phyloP scores from a whole-genome alignment of 2,113 vertebrate genomes.

The Butorides virescens region DNA sequence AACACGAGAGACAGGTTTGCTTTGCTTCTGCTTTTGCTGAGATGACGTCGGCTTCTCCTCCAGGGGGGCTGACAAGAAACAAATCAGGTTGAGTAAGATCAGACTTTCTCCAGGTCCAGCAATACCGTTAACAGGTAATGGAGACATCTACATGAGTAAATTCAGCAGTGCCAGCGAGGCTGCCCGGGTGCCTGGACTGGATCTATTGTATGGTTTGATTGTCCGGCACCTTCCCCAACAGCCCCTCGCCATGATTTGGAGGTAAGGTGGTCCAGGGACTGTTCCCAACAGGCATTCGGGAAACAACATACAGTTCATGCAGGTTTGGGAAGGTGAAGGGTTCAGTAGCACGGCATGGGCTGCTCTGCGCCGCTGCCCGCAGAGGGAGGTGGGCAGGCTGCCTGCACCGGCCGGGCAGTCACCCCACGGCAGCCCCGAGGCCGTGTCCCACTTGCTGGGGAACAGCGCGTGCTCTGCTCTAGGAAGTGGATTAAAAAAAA shows the following conservation, averaged over 20 bases:
- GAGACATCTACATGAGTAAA: background rate
- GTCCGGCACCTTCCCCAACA: background rate
- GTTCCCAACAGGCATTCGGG: background rate
- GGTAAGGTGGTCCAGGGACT: background rate
- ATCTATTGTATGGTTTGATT: background rate
- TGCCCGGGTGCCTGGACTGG: background rate
- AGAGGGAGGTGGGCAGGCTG: background rate
- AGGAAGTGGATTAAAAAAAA: background rate
- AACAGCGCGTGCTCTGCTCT: rapidly evolving
- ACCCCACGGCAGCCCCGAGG: rapidly evolving
- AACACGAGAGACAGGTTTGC: background rate
- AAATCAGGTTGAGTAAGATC: background rate
- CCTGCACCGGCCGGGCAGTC: background rate
- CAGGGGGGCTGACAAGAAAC: background rate
- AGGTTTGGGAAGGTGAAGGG: background rate
- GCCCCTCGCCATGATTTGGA: background rate
- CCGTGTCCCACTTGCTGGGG: rapidly evolving
- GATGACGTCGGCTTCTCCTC: background rate
- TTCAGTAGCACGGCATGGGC: background rate
- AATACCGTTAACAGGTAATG: background rate
- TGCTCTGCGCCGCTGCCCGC: background rate
- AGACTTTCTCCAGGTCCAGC: background rate
- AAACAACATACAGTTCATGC: background rate
- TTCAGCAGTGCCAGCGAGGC: background rate
- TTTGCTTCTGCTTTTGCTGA: background rate